A percentile compares a stretch with the other conserved stretches of the same genome.
phyloP scores from a whole-genome alignment of 2,888 invertebrate genomes.

The Coleophora deauratella region DNA sequence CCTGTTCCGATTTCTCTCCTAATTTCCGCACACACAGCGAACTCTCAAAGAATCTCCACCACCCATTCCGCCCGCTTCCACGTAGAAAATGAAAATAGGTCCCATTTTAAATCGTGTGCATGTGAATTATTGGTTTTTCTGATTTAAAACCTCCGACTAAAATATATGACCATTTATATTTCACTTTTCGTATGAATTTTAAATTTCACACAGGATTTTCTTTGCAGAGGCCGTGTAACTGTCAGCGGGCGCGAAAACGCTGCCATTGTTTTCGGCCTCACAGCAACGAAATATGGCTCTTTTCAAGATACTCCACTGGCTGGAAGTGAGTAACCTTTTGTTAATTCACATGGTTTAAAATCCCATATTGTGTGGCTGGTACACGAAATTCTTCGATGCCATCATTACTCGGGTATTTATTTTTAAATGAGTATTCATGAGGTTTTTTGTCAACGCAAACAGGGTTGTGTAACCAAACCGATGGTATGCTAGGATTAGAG shows the following conservation, averaged over 20 bases:
- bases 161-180: constrained; percentile 3
- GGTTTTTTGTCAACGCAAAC: constrained; percentile 28
- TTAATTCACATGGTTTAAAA: constrained; percentile 25
- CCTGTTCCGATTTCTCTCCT: constrained; percentile 44
- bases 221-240: constrained; percentile 93
- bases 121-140: constrained; percentile 34
- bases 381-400: constrained; percentile 19
- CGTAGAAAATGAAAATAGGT: constrained; percentile 53
- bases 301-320: constrained; percentile 97
- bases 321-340: constrained; percentile 81
- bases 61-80: constrained; percentile 20
- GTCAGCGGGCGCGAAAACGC: constrained; percentile 89
- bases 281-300: constrained; percentile 96
- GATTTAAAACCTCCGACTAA: constrained; percentile 16
- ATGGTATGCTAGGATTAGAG: constrained; percentile 12
- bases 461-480: constrained; percentile 25
- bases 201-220: constrained; percentile 29
- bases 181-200: constrained; percentile 12
- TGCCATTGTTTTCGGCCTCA: constrained; percentile 95
- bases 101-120: constrained; percentile 47
- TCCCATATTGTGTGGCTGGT: constrained; percentile 19
- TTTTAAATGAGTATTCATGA: constrained; percentile 33
- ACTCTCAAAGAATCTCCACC: constrained; percentile 31
- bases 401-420: constrained; percentile 17
- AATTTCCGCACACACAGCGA: constrained; percentile 50